Conservation (phyloP, 92 coral and sea anemone genomes). For the Galaxea fascicularis region DNA sequence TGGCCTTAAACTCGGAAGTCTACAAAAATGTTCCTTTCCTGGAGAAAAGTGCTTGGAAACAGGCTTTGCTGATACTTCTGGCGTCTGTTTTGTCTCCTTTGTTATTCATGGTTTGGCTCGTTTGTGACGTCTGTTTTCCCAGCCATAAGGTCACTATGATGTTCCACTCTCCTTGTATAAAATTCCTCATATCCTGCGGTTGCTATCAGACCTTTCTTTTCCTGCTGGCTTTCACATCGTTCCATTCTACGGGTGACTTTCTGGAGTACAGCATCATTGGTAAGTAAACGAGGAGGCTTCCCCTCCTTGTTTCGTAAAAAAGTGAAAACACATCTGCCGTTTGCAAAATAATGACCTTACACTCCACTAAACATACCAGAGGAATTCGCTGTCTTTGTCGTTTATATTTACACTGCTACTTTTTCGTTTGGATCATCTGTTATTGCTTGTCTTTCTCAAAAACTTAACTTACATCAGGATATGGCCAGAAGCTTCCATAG, state of each 20-base stretch:
- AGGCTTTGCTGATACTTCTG: conserved; percentile 36
- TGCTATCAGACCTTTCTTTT: conserved; percentile 57
- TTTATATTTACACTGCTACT: too few relatives aligned
- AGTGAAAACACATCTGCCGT: not conserved
- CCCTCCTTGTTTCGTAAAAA: too few relatives aligned
- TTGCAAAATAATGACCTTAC: too few relatives aligned
- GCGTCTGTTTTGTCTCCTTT: conserved; percentile 33
- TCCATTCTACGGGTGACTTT: conserved; percentile 32
- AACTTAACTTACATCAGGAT: too few relatives aligned
- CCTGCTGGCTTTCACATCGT: conserved; percentile 31
- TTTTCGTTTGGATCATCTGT: too few relatives aligned
- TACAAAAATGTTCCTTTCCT: conserved; percentile 46
- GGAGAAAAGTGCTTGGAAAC: conserved; percentile 29
- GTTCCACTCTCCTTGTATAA: conserved; percentile 53
- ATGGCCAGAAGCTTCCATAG: too few relatives aligned
- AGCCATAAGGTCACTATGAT: conserved; percentile 37
- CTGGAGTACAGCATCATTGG: conserved; percentile 43
- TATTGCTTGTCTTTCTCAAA: too few relatives aligned
- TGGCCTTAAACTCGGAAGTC: conserved; percentile 55
- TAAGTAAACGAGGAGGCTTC: not conserved
- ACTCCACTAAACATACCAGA: too few relatives aligned
- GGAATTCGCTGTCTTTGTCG: too few relatives aligned
- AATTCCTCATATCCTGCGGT: conserved; percentile 50
- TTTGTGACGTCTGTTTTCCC: conserved; percentile 34
- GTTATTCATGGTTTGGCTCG: conserved; percentile 39